Conservation (phyloP, 2,888 invertebrate genomes). For the Cosmia pyralina region DNA sequence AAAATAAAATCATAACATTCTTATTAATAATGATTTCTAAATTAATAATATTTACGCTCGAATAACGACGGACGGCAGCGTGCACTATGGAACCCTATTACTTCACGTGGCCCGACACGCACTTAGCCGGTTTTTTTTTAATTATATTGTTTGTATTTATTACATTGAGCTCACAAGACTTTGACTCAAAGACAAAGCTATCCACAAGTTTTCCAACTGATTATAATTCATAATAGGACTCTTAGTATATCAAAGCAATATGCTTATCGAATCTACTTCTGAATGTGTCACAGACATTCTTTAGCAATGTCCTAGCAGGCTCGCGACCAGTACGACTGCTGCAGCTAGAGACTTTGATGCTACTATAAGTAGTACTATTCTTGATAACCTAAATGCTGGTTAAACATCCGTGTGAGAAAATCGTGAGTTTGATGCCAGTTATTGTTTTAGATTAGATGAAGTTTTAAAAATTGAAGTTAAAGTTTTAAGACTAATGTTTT, state of each 20-base stretch:
- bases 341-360: slow-evolving; percentile 21
- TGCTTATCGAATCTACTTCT: slow-evolving; percentile 22
- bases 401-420: slow-evolving; percentile 19
- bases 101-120: too few relatives aligned
- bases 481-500: background rate
- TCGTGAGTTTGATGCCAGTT: slow-evolving; percentile 19
- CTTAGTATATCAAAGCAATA: slow-evolving; percentile 6
- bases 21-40: too few relatives aligned
- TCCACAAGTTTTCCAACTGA: background rate
- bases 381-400: slow-evolving; percentile 46
- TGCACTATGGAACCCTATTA: too few relatives aligned
- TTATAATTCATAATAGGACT: slow-evolving; percentile 12
- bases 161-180: background rate
- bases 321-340: slow-evolving; percentile 20
- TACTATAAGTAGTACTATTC: slow-evolving; percentile 27
- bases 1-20: too few relatives aligned
- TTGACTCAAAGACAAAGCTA: background rate
- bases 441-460: slow-evolving; percentile 15
- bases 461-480: rapidly evolving
- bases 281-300: slow-evolving; percentile 54
- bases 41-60: too few relatives aligned
- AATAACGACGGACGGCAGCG: too few relatives aligned
- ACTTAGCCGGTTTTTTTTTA: too few relatives aligned
- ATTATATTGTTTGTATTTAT: too few relatives aligned
- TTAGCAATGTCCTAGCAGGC: slow-evolving; percentile 41